Evolutionary conservation across 2,888 invertebrate species (phyloP), one percentile per base, ranked within the genome.

Genomic region (Chloroclysta siterata): DNA sequence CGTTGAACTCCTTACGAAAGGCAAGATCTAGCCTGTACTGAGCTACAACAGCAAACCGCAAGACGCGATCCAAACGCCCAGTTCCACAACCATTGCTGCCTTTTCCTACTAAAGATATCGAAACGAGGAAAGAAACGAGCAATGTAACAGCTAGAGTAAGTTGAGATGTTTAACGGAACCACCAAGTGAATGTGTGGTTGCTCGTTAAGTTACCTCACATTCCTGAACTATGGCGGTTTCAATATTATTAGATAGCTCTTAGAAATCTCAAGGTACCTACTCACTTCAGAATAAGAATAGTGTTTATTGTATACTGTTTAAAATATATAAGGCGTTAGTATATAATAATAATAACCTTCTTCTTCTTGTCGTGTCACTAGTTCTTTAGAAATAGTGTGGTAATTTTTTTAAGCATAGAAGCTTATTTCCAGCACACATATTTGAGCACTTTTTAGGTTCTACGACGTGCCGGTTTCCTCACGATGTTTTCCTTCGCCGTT

Each of bases 1-100:
- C 89, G 88, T 90, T 90, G 89, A 91, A 90, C 85, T 90, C 90
- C 85, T 84, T 84, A 84, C 70, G 80, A 87, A 86, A 85, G 85
- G 85, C 72, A 79, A 83, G 75, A 78, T 77, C 69, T 53, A 54
- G 50, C 69, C 51, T 53, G 33, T 64, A 75, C 74, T 68, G 69
- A 51, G 63, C 33, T 15, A 60, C 56, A 53, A 53, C 57, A 58
- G n/a, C 46, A 50, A 57, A 63, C 66, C 59, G 58, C 60, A 68
- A 29, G n/a, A 14, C 13, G 15, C 63, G 60, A 59, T 15, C 44
- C 42, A 14, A 53, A 52, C 48, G 60, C 50, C 14, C 8, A 13
- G 41, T 55, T 55, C 6, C 5, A 6, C 28, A 55, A 68, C 61
- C 73, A 77, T 72, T 58, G 70, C 73, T 64, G 41, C 59, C 8